Conservation (phyloP, 2,888 invertebrate genomes). For the Limenitis camilla region DNA sequence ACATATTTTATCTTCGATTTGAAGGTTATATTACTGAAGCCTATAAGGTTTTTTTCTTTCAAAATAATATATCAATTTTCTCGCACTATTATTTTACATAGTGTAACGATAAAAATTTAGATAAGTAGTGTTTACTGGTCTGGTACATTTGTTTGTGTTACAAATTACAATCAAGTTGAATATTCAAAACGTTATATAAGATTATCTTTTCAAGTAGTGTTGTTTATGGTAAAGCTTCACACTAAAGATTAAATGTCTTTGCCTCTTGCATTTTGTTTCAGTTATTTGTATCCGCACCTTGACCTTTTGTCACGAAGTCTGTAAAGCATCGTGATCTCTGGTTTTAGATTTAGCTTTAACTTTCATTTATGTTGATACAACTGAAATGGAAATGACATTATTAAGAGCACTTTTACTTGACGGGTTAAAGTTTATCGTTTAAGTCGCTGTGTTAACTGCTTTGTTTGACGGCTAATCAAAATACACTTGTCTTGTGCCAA, state of each 20-base stretch:
- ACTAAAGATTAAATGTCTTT: not conserved
- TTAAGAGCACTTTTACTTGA: slow-evolving; percentile 19
- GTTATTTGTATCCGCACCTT: slow-evolving; percentile 42
- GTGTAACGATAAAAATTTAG: too few relatives aligned
- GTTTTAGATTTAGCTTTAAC: slow-evolving; percentile 14
- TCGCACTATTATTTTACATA: too few relatives aligned
- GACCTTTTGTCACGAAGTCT: slow-evolving; percentile 57
- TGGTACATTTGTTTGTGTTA: too few relatives aligned
- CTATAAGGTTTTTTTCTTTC: slow-evolving; percentile 3
- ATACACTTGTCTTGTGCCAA: not conserved
- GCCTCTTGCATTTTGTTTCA: slow-evolving; percentile 11
- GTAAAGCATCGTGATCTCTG: slow-evolving; percentile 43
- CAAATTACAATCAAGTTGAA: too few relatives aligned
- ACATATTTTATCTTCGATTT: slow-evolving; percentile 32
- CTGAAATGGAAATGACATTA: slow-evolving; percentile 16
- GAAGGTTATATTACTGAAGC: slow-evolving; percentile 13
- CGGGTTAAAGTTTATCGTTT: not conserved
- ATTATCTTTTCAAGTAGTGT: too few relatives aligned
- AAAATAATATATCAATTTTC: too few relatives aligned
- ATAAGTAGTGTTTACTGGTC: too few relatives aligned
- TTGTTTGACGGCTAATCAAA: not conserved
- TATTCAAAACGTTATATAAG: too few relatives aligned
- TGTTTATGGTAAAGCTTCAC: too few relatives aligned
- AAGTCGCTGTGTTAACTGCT: not conserved
- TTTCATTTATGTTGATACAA: slow-evolving; percentile 10